Evolutionary conservation across 2,113 vertebrate genomes (phyloP), one percentile per base, ranked within the genome.

Genomic region (Engraulis encrasicolus): DNA sequence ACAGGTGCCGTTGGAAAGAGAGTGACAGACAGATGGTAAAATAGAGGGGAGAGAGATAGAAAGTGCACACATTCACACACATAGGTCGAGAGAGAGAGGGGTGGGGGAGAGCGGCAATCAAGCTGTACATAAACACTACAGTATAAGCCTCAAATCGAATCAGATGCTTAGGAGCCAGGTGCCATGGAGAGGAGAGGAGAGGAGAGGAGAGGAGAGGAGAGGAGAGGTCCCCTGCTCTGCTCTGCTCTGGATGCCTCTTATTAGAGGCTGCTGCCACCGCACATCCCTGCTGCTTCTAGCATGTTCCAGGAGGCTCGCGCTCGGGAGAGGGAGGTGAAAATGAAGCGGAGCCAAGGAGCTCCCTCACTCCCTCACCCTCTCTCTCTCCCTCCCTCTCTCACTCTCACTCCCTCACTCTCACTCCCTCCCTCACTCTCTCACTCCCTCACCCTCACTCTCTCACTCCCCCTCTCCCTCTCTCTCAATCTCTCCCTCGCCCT

Each of bases 291-390:
- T 82, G 77, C n/a, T 80, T 36, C 45, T 58, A 34, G 78, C 78
- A 80, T 71, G 17, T 36, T 52, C 52, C 31, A 45, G 54, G 52
- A 52, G n/a, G 14, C 36, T n/a, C 7, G 18, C 20, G 54, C 49
- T n/a, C n/a, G n/a, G n/a, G n/a, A n/a, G 83, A 77, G 38, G 18
- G 50, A 37, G 38, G 78, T 83, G 61, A 87, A 87, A 89, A 85
- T 81, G 52, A 81, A 37, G 37, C 7, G 11, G 6, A 27, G 50
- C 66, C 45, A 66, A 12, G 54, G 0, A 49, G n/a, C 40, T 40
- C 36, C 3, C 50, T 23, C 20, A 5, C 45, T 9, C 83, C 50
- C 6, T 37, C n/a, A 85, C 81, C 77, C 61, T 83, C 37, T 1
- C 49, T 50, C 85, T 79, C 81, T 80, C n/a, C n/a, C n/a, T n/a